These are phyloP conservation scores for Hedychridium roseum DNA, from an alignment of 2,888 invertebrate species.

Conservation along the genomic window DNA sequence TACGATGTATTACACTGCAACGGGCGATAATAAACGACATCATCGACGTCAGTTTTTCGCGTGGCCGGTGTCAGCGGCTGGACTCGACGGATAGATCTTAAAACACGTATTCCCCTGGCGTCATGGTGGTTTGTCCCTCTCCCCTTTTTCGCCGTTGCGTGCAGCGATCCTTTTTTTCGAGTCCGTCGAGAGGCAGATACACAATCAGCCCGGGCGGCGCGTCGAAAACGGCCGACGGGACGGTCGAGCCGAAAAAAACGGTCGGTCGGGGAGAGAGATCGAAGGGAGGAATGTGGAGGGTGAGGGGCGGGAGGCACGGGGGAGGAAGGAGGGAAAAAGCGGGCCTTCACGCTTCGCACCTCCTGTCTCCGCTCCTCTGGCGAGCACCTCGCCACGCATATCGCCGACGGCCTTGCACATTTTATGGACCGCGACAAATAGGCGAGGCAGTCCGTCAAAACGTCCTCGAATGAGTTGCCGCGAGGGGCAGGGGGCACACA, in stretches of 20 bases:
- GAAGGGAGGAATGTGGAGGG: background rate
- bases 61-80: too few relatives aligned
- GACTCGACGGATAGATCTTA: too few relatives aligned
- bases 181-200: constrained; percentile 14
- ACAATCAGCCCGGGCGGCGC: constrained; percentile 19
- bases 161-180: constrained; percentile 10
- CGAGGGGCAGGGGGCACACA: background rate
- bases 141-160: constrained; percentile 3
- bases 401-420: constrained; percentile 21
- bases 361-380: too few relatives aligned
- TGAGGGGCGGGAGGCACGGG: background rate
- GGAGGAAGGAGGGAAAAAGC: background rate
- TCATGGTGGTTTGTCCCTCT: constrained; percentile 10
- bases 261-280: too few relatives aligned
- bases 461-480: background rate
- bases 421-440: constrained; percentile 22
- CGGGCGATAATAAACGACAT: too few relatives aligned
- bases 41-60: too few relatives aligned
- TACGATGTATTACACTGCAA: too few relatives aligned
- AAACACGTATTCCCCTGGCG: too few relatives aligned
- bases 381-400: constrained; percentile 16
- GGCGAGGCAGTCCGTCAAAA: constrained; percentile 15
- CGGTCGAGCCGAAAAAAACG: constrained; percentile 12
- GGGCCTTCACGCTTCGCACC: constrained; percentile 18
- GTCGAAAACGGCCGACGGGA: constrained; percentile 20